These are phyloP conservation scores for Drosophila melanocephala DNA, from an alignment of 2,888 invertebrate genomes.

Conservation along the genomic window DNA sequence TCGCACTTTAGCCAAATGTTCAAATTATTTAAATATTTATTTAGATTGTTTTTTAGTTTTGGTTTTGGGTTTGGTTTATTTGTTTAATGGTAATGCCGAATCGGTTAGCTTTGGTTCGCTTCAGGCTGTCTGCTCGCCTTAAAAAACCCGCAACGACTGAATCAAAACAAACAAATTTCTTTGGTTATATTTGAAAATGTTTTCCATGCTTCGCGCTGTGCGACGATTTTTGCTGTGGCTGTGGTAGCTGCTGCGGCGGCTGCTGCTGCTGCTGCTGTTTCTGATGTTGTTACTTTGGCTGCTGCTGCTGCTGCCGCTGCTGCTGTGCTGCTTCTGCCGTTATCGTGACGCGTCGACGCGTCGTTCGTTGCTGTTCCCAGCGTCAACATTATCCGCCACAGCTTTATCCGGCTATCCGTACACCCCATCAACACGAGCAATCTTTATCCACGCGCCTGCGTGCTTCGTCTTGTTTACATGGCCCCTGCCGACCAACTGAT, in stretches of 20 bases:
- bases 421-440: slow-evolving; percentile 11
- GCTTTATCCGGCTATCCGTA: slow-evolving; percentile 60
- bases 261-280: background rate
- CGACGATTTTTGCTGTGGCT: slow-evolving; percentile 26
- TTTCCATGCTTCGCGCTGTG: slow-evolving; percentile 32
- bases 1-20: slow-evolving; percentile 31
- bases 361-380: slow-evolving; percentile 61
- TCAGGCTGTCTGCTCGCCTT: slow-evolving; percentile 66
- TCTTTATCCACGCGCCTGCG: slow-evolving; percentile 70
- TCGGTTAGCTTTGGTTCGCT: slow-evolving; percentile 16
- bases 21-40: slow-evolving; percentile 42
- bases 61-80: slow-evolving; percentile 26
- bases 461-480: slow-evolving; percentile 62
- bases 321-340: slow-evolving; percentile 5
- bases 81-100: slow-evolving; percentile 33
- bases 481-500: slow-evolving; percentile 43
- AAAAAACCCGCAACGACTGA: slow-evolving; percentile 83
- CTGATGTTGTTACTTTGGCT: slow-evolving; percentile 18
- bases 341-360: slow-evolving; percentile 1
- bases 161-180: slow-evolving; percentile 81
- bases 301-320: slow-evolving; percentile 13
- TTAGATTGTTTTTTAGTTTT: slow-evolving; percentile 2
- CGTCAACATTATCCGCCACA: slow-evolving; percentile 47
- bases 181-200: slow-evolving; percentile 79
- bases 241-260: slow-evolving; percentile 14